These are phyloP conservation scores for Laspeyria flexula DNA, from an alignment of 2,888 invertebrate species.

Conservation along the genomic window DNA sequence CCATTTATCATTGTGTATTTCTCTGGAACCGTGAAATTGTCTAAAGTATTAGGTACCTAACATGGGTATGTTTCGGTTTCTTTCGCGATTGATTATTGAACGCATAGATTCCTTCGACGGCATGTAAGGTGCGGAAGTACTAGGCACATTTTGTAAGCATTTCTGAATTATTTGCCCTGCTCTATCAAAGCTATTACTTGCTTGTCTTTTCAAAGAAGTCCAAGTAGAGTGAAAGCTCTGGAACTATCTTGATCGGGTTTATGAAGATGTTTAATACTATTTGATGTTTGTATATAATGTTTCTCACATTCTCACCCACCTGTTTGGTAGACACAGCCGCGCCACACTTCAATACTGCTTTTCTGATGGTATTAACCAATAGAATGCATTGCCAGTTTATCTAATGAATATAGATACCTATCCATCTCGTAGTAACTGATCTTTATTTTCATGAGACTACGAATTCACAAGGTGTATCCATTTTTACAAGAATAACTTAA, in stretches of 20 bases:
- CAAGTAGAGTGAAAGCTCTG: too few species aligned
- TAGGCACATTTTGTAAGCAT: constrained; percentile 1
- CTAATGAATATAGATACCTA: background rate
- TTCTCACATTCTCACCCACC: background rate
- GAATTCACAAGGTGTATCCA: background rate
- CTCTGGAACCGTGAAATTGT: too few species aligned
- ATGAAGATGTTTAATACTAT: too few species aligned
- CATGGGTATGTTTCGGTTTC: background rate
- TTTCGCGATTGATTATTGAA: constrained; percentile 8
- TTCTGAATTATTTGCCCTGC: constrained; percentile 7
- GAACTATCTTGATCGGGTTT: too few species aligned
- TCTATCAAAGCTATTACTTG: too few species aligned
- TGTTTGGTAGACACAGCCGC: background rate
- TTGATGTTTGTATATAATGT: background rate
- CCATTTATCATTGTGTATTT: too few species aligned
- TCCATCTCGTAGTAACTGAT: background rate
- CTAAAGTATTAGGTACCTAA: too few species aligned
- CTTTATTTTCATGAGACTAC: constrained; percentile 1
- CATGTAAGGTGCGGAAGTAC: constrained; percentile 3
- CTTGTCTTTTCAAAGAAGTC: too few species aligned
- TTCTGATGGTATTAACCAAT: background rate
- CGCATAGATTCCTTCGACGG: constrained; percentile 6
- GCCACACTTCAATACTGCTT: background rate
- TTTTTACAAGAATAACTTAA: background rate
- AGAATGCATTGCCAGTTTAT: background rate